Evolutionary conservation across 92 coral and sea anemone genomes (phyloP).

Genomic region (Palythoa grandis): DNA sequence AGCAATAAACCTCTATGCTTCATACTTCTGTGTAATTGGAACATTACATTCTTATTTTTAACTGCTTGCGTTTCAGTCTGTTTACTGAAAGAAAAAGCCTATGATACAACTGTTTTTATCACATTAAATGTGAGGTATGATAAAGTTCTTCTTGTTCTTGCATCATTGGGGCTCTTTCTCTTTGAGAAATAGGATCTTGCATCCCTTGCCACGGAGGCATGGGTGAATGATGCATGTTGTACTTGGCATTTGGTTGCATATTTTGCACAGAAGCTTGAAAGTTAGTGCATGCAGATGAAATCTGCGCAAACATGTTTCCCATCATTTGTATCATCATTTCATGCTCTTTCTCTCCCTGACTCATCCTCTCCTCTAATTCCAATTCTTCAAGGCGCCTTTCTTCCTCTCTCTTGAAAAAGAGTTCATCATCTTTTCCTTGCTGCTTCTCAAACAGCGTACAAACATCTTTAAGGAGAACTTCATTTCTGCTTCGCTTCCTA

Average conservation of each 20-base stretch:
- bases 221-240: not conserved
- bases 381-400: not conserved
- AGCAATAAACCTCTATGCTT: too few relatives aligned
- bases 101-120: not conserved
- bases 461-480: not conserved
- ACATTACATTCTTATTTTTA: too few relatives aligned
- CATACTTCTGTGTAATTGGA: too few relatives aligned
- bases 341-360: not conserved
- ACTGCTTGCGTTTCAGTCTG: too few relatives aligned
- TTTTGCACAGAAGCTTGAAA: not conserved
- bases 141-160: not conserved
- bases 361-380: not conserved
- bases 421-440: not conserved
- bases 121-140: too few relatives aligned
- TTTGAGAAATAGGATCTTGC: not conserved
- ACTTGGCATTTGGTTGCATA: not conserved
- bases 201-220: not conserved
- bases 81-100: too few relatives aligned
- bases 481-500: not conserved
- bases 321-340: not conserved
- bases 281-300: not conserved
- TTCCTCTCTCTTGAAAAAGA: not conserved
- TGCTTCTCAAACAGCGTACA: not conserved
- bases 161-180: not conserved
- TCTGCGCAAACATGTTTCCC: conserved; percentile 10